Evolutionary conservation across 2,113 vertebrate genomes (phyloP).

Genomic region (Percina caprodes): DNA sequence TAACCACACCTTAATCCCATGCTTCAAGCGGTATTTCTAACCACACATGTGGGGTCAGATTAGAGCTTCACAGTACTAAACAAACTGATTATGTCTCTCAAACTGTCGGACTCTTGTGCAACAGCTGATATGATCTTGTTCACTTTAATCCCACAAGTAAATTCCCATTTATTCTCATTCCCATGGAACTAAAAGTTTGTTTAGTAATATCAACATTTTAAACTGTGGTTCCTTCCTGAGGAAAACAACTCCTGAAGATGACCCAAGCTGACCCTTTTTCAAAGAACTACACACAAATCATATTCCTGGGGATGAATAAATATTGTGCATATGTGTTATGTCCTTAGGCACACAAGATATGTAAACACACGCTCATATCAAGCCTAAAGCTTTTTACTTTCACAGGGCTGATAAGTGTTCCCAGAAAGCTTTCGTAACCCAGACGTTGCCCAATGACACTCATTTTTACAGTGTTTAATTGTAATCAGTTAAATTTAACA

Average conservation of each 20-base stretch:
- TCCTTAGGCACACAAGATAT: not conserved
- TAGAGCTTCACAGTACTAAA: slow-evolving; percentile 14
- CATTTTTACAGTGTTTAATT: not conserved
- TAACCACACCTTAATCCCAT: slow-evolving; percentile 49
- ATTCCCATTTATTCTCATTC: not conserved
- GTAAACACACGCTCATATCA: slow-evolving; percentile 5
- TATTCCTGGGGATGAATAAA: not conserved
- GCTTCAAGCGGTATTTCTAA: slow-evolving; percentile 27
- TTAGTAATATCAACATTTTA: not conserved
- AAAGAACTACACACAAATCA: not conserved
- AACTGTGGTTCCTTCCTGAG: not conserved
- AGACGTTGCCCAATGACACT: slow-evolving; percentile 9
- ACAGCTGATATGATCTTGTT: slow-evolving; percentile 10
- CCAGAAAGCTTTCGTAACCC: slow-evolving; percentile 8
- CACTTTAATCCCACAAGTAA: slow-evolving; percentile 18
- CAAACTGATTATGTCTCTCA: not conserved
- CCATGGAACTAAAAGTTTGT: not conserved
- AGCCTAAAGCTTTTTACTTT: not conserved
- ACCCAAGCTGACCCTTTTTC: not conserved
- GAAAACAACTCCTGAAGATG: slow-evolving; percentile 13
- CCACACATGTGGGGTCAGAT: slow-evolving; percentile 49
- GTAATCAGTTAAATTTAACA: not conserved
- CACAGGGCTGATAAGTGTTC: not conserved
- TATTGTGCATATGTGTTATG: not conserved
- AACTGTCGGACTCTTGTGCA: slow-evolving; percentile 9